phyloP scores from a whole-genome alignment of 2,113 vertebrate species.

The Columbina picui region DNA sequence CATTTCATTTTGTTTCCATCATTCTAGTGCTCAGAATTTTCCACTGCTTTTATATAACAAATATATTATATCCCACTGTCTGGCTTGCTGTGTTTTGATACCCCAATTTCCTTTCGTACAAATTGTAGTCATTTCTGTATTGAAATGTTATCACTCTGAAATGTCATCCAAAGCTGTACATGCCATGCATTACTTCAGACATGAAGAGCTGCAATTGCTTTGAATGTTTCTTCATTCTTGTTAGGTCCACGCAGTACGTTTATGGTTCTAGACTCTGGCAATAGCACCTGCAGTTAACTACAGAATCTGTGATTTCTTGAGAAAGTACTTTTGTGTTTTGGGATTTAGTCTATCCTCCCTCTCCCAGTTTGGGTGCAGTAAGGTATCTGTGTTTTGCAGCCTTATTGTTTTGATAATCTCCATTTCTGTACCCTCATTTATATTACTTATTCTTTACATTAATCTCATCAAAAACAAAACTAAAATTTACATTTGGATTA shows the following conservation, averaged over 20 bases:
- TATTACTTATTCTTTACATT: neutral
- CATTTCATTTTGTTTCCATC: neutral
- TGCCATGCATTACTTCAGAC: neutral
- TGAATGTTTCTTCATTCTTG: neutral
- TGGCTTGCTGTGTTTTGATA: neutral
- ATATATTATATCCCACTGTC: neutral
- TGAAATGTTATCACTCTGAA: neutral
- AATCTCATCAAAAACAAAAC: neutral
- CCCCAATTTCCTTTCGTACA: neutral
- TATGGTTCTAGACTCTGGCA: neutral
- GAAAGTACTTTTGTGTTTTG: neutral
- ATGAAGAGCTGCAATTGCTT: neutral
- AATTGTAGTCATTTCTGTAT: neutral
- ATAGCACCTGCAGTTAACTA: neutral
- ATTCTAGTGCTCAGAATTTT: neutral
- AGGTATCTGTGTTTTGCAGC: neutral
- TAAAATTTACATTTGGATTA: neutral
- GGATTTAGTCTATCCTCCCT: neutral
- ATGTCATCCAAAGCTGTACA: neutral
- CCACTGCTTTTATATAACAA: neutral
- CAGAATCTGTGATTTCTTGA: neutral
- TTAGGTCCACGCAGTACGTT: neutral
- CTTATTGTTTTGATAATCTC: neutral
- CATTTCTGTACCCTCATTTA: neutral
- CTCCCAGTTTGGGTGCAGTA: accelerated